A percentile compares a stretch with the other conserved stretches of the same genome.
Evolutionary conservation across 2,797 vertebrate species (phyloP).

Genomic region (Macrochelys suwanniensis): DNA sequence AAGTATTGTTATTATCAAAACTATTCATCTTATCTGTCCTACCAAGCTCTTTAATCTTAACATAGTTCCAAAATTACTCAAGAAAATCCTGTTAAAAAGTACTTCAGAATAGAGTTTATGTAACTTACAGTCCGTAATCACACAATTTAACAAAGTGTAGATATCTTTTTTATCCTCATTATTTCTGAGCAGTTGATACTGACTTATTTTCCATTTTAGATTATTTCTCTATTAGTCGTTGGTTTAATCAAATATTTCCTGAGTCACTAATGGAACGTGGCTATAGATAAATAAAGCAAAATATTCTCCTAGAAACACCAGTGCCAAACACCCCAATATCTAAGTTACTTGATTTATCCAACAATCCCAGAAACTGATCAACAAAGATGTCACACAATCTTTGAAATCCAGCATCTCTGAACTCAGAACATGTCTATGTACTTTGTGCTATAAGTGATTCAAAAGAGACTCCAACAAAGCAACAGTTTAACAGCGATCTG

Average conservation of each 20-base stretch:
- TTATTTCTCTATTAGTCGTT: neutral
- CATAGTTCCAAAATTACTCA: neutral
- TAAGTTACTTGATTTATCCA: neutral
- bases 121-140: neutral
- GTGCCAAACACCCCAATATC: neutral
- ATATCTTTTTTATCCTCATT: neutral
- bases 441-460: neutral
- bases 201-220: constrained; percentile 37
- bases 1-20: neutral
- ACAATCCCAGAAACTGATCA: constrained; percentile 13
- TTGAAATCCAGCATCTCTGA: neutral
- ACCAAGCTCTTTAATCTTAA: neutral
- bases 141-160: neutral
- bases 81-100: neutral
- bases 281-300: neutral
- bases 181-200: constrained; percentile 25
- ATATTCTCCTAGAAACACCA: neutral
- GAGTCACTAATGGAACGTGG: neutral
- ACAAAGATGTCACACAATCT: neutral
- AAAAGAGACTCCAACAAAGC: constrained; percentile 8
- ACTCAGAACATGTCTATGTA: neutral
- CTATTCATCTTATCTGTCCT: neutral
- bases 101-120: neutral
- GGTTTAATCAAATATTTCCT: constrained; percentile 21
- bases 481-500: neutral